Base-by-base conservation (phyloP, 2,113 vertebrate genomes). In the Mungos mungo region DNA sequence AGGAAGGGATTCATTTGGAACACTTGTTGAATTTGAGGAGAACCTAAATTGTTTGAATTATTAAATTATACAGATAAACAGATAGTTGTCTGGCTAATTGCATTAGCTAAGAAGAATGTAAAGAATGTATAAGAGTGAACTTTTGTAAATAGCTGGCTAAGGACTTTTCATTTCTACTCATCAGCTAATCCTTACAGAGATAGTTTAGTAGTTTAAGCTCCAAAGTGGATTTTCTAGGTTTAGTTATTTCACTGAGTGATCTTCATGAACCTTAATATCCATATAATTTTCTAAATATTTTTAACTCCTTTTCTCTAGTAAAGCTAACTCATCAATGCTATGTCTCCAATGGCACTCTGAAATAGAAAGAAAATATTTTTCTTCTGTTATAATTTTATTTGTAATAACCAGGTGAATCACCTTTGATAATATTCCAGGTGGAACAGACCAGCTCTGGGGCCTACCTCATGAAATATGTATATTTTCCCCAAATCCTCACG, bases 21-120 rank as follows among this genome's bases (percentile, higher is more conserved):
- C 10, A 29, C 76, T 85, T 96, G 68, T 52, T 91, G 45, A 96
- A 77, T 89, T 57, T 90, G 74, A 95, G 82, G 63, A n/a, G 21
- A 79, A 66, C 3, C 3, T 82, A 80, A 81, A 1, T 71, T 65
- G 12, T 94, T 95, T 21, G 96, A 38, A 84, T 72, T 47, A 54
- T 96, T 41, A 83, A 81, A 90, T 14, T 63, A 25, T 38, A 68
- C 12, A 27, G 47, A 79, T 25, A 84, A 68, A 96, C 82, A 91
- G 14, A 65, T 81, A 38, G 41, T 72, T 86, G 5, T 92, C 82
- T 93, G 83, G 50, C 79, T 93, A 69, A 89, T 87, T 74, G 41
- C 33, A 57, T 93, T 88, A 76, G 23, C 31, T 38, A 74, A 92
- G 63, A 95, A 96, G 88, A 95, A 65, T 68, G 9, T 66, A 50